phyloP scores from a whole-genome alignment of 2,888 invertebrate genomes.

The Aleiodes testaceus region DNA sequence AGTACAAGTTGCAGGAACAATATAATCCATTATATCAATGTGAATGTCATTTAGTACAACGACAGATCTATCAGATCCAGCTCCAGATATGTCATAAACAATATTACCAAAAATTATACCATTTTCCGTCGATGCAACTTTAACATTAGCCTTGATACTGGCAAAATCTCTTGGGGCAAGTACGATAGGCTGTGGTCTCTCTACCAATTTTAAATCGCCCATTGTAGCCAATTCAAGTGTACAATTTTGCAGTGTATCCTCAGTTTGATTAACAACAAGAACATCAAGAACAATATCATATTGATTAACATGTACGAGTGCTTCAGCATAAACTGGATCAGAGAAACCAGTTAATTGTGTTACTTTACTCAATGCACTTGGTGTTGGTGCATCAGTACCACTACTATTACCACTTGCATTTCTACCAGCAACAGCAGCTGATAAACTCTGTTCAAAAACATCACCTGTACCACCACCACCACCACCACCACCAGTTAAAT shows the following conservation, averaged over 20 bases:
- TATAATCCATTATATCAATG: slow-evolving; percentile 99
- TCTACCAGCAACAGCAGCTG: slow-evolving; percentile 87
- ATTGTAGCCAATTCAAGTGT: slow-evolving; percentile 97
- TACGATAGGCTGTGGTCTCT: slow-evolving; percentile 96
- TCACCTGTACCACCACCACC: slow-evolving; percentile 81
- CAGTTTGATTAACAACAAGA: slow-evolving; percentile 97
- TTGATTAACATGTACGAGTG: slow-evolving; percentile 99
- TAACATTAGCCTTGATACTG: slow-evolving; percentile 98
- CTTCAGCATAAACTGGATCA: slow-evolving; percentile 99
- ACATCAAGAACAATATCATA: slow-evolving; percentile 99
- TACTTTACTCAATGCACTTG: slow-evolving; percentile 83
- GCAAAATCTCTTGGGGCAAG: slow-evolving; percentile 98
- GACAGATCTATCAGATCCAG: slow-evolving; percentile 94
- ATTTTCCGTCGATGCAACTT: slow-evolving; percentile 99
- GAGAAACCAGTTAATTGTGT: slow-evolving; percentile 99
- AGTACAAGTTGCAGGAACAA: slow-evolving; percentile 93
- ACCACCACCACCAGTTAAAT: slow-evolving; percentile 77
- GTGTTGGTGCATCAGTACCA: slow-evolving; percentile 74
- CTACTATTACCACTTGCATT: slow-evolving; percentile 68
- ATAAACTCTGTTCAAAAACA: slow-evolving; percentile 95
- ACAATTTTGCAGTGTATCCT: slow-evolving; percentile 97
- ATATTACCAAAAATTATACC: slow-evolving; percentile 99
- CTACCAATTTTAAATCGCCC: slow-evolving; percentile 97
- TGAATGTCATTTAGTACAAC: slow-evolving; percentile 99
- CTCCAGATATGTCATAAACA: slow-evolving; percentile 96